These are phyloP conservation scores for Plagodis dolabraria DNA, from an alignment of 2,888 invertebrate species.

Conservation along the genomic window DNA sequence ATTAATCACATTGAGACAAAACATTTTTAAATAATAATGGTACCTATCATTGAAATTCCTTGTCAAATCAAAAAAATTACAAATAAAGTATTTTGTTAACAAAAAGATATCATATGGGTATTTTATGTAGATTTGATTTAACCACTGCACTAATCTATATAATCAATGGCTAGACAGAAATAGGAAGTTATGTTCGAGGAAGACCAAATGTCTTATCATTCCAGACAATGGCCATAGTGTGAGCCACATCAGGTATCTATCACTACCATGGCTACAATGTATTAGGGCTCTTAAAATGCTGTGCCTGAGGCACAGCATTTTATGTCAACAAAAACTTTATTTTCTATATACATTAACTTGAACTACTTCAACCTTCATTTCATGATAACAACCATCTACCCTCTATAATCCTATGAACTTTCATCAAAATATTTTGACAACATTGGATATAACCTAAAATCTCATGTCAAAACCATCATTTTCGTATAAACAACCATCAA, in stretches of 20 bases:
- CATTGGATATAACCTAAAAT: constrained; percentile 84
- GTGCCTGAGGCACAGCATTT: constrained; percentile 23
- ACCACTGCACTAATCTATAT: too few relatives aligned
- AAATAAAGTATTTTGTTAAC: too few relatives aligned
- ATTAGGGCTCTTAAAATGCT: constrained; percentile 30
- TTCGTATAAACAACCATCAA: constrained; percentile 56
- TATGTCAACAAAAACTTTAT: constrained; percentile 29
- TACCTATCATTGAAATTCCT: too few relatives aligned
- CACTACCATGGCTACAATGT: constrained; percentile 39
- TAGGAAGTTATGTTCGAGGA: too few relatives aligned
- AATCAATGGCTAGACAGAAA: too few relatives aligned
- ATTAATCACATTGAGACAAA: too few relatives aligned
- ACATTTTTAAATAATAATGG: too few relatives aligned
- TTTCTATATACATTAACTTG: constrained; percentile 29
- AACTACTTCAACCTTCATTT: constrained; percentile 22
- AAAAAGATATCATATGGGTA: too few relatives aligned
- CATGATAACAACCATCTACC: not conserved
- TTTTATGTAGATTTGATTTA: too few relatives aligned
- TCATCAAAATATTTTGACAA: constrained; percentile 73
- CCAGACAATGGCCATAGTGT: constrained; percentile 65
- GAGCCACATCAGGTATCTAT: constrained; percentile 68
- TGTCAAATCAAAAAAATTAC: too few relatives aligned
- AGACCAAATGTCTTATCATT: constrained; percentile 54
- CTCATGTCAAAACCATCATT: constrained; percentile 70
- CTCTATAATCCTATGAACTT: constrained; percentile 39